Conservation (phyloP, 2,888 invertebrate species). For the Oxystoma pomonae region DNA sequence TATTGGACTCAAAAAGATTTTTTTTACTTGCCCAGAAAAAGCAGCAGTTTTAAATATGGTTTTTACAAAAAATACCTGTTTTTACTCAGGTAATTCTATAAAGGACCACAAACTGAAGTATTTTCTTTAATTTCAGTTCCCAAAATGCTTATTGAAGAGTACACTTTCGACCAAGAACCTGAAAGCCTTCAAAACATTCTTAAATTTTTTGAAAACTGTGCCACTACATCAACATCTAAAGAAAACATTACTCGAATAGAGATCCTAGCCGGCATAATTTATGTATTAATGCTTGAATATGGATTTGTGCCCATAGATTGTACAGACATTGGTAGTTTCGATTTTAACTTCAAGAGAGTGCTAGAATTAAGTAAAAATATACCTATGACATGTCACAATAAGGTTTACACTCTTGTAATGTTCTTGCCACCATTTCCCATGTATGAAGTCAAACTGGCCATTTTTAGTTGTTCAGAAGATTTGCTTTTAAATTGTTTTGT, state of each 20-base stretch:
- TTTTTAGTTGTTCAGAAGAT: constrained; percentile 35
- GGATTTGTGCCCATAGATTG: constrained; percentile 41
- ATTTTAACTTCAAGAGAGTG: constrained; percentile 36
- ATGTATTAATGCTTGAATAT: constrained; percentile 43
- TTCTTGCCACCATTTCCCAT: constrained; percentile 31
- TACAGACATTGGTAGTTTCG: constrained; percentile 26
- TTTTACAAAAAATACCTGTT: background rate
- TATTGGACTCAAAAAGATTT: too few relatives aligned
- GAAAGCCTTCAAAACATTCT: constrained; percentile 36
- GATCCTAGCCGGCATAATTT: constrained; percentile 41
- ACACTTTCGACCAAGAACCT: constrained; percentile 34
- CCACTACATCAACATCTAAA: constrained; percentile 14
- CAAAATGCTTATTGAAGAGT: constrained; percentile 42
- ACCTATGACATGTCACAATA: constrained; percentile 36
- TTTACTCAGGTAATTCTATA: background rate
- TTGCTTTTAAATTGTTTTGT: constrained; percentile 41
- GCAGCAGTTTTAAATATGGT: too few relatives aligned
- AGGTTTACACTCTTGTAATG: constrained; percentile 33
- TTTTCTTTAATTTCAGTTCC: constrained; percentile 37
- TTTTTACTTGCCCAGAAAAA: too few relatives aligned
- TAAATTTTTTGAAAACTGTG: constrained; percentile 26
- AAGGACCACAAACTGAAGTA: background rate
- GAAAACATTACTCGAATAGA: constrained; percentile 30
- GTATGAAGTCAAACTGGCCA: constrained; percentile 34
- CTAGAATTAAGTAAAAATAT: constrained; percentile 30